phyloP scores from a whole-genome alignment of 2,113 vertebrate species.

The Oryzias celebensis region DNA sequence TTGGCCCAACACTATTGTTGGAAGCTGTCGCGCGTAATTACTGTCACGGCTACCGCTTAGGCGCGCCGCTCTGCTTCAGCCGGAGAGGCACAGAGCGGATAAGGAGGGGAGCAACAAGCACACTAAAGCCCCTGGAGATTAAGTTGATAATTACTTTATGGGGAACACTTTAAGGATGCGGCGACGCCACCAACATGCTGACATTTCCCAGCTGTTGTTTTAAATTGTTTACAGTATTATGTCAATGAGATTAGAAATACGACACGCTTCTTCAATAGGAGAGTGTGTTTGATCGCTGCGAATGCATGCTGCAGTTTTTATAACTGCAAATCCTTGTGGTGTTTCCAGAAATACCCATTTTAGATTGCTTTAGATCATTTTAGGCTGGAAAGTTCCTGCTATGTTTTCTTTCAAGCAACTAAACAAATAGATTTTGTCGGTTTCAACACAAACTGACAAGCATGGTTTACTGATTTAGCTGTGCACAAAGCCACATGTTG shows the following conservation, averaged over 20 bases:
- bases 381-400: conserved; percentile 33
- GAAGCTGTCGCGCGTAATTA: conserved; percentile 70
- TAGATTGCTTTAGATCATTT: conserved; percentile 36
- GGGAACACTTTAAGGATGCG: conserved; percentile 33
- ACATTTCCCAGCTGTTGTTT: conserved; percentile 43
- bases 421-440: conserved; percentile 40
- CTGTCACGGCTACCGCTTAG: conserved; percentile 57
- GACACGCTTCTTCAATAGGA: neutral
- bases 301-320: conserved; percentile 16
- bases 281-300: neutral
- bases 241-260: conserved; percentile 8
- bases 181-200: conserved; percentile 25
- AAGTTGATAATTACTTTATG: conserved; percentile 50
- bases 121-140: conserved; percentile 41
- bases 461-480: conserved; percentile 27
- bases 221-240: conserved; percentile 28
- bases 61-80: conserved; percentile 28
- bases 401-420: conserved; percentile 23
- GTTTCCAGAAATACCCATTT: conserved; percentile 27
- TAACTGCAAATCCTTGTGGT: conserved; percentile 17
- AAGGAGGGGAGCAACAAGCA: conserved; percentile 20
- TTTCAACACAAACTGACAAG: conserved; percentile 40
- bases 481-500: conserved; percentile 53
- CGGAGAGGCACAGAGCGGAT: conserved; percentile 15
- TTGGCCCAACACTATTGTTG: conserved; percentile 77